Evolutionary conservation across 2,797 vertebrate species (phyloP), one percentile per base, ranked within the genome.

Genomic region (Stomatorhinus walkeri): DNA sequence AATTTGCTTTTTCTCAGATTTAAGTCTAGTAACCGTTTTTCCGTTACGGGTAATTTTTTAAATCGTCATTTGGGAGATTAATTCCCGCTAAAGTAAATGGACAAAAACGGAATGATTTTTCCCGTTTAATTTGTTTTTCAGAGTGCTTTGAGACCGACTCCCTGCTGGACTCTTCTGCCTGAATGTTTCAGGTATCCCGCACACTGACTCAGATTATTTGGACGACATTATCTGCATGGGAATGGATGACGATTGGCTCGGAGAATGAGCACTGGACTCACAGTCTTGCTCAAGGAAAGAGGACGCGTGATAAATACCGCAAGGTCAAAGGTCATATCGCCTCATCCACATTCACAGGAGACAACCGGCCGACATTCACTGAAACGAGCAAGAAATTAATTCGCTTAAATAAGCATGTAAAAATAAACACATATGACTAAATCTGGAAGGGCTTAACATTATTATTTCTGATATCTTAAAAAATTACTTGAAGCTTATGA

Each of bases 121-220:
- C 36, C 40, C 2, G 22, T 85, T 40, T 32, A 68, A 89, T 51
- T 85, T 46, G 19, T 40, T 81, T 40, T 19, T 12, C 24, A 85
- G n/a, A 90, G 52, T 83, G 28, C 6, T 36, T 32, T 40, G 22
- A 91, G 88, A 90, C 87, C 91, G 92, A 93, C 90, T 90, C 92
- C 94, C 92, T 93, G 92, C 94, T 94, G 91, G 48, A 28, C n/a
- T 32, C 46, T 24, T 24, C 14, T 22, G 56, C 59, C 88, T 86
- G 59, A 46, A 52, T 51, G 54, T 86, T 32, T 32, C 28, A 59
- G 88, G 56, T 61, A n/a, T 6, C 28, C 28, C 0, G 16, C 4
- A 16, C 79, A 36, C 84, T 49, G 88, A 64, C 54, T 85, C 56
- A 32, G 16, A 16, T 85, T 89, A 88, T 84, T 85, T 88, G 36